These are phyloP conservation scores for Chanos chanos DNA, from an alignment of 2,797 vertebrate genomes.

Conservation along the genomic window DNA sequence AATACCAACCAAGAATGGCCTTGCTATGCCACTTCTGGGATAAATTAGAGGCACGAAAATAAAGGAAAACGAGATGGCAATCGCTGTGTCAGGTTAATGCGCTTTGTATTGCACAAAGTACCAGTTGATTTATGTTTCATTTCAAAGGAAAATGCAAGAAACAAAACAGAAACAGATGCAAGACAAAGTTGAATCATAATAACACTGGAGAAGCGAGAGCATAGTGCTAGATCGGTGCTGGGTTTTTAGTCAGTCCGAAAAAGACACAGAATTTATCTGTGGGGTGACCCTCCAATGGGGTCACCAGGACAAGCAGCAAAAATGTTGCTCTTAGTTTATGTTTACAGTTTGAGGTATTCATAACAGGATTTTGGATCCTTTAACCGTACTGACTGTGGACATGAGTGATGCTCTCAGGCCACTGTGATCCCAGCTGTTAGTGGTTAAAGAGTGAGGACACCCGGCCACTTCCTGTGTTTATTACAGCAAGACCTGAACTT, in stretches of 20 bases:
- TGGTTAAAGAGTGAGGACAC: slow-evolving; percentile 58
- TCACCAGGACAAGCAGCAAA: too few species aligned
- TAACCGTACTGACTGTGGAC: slow-evolving; percentile 40
- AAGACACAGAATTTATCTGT: too few species aligned
- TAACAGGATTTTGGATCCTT: slow-evolving; percentile 53
- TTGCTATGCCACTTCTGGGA: too few species aligned
- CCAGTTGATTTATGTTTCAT: slow-evolving; percentile 26
- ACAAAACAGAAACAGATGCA: slow-evolving; percentile 49
- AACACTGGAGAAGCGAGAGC: slow-evolving; percentile 1
- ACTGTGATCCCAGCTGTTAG: slow-evolving; percentile 58
- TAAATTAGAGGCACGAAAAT: too few species aligned
- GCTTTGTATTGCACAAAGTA: too few species aligned
- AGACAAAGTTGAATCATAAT: slow-evolving; percentile 18
- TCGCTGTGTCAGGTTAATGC: too few species aligned
- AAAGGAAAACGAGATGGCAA: too few species aligned
- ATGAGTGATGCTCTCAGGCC: slow-evolving; percentile 32
- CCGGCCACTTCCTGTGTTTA: slow-evolving; percentile 65
- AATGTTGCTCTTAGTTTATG: neutral
- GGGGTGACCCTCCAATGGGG: too few species aligned
- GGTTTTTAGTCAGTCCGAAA: slow-evolving; percentile 12
- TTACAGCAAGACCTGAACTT: slow-evolving; percentile 56
- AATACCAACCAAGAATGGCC: slow-evolving; percentile 12
- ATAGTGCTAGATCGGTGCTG: slow-evolving; percentile 10
- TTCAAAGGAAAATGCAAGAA: slow-evolving; percentile 32
- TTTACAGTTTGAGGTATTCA: slow-evolving; percentile 48